Base-by-base conservation (phyloP, 2,113 vertebrate genomes). In the Corapipo altera region DNA sequence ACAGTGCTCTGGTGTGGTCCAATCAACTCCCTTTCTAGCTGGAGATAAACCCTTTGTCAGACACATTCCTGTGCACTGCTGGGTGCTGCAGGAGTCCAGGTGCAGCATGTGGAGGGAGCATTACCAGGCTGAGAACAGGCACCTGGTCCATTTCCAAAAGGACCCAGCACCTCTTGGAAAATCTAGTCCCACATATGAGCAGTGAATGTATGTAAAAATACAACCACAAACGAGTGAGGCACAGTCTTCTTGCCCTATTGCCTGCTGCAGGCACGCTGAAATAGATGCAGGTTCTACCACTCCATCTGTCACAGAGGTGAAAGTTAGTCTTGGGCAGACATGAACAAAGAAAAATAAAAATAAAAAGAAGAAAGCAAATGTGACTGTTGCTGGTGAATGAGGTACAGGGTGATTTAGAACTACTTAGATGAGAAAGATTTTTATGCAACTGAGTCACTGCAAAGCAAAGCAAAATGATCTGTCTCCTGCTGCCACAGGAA, bases 81-180 rank as follows among this genome's bases (percentile, higher is more conserved):
- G 49, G 32, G 18, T 48, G 30, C 67, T 80, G 41, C 23, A 46
- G 57, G 10, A 48, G 11, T 43, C 21, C 59, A 58, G 49, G 21
- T 6, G 8, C 5, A 12, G 65, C 23, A n/a, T 0, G 0, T 5
- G 16, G 8, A 13, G 9, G 3, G 12, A 14, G 5, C 24, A 74
- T 2, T 15, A 32, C 23, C 55, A 62, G 39, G 33, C 35, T 59
- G 30, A 65, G 21, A 52, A 73, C 17, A 54, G 37, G 41, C 33
- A 64, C 9, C 3, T 1, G 1, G 11, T 37, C 18, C 24, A 80
- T 58, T 67, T 80, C 64, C 51, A 73, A 54, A 69, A 64, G 64
- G 32, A 71, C 9, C 7, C 33, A 80, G 27, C 7, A 49, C 6
- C 8, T 21, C 75, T 22, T 64, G 17, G 65, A 88, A 88, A 91